phyloP scores from a whole-genome alignment of 1,140 invertebrate species.

The Episyrphus balteatus region DNA sequence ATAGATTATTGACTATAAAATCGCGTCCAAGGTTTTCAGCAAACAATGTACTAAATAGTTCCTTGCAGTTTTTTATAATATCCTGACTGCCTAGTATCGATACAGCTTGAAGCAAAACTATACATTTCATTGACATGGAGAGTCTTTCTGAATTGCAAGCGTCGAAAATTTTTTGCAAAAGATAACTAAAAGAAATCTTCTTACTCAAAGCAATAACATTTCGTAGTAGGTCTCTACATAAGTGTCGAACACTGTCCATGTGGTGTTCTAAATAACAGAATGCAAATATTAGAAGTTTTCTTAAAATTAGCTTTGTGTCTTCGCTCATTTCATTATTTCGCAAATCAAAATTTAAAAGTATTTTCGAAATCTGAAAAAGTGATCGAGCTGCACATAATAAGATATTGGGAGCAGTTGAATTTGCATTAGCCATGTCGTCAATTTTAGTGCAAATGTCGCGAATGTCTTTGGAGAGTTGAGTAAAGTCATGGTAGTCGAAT shows the following conservation, averaged over 20 bases:
- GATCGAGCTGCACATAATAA: conserved; percentile 7
- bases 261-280: conserved; percentile 40
- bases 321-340: neutral
- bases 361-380: conserved; percentile 10
- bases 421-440: conserved; percentile 9
- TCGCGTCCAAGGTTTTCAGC: conserved; percentile 15
- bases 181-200: conserved; percentile 10
- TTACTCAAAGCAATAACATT: conserved; percentile 36
- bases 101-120: conserved; percentile 16
- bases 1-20: conserved; percentile 22
- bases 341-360: conserved; percentile 7
- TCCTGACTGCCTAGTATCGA: conserved; percentile 11
- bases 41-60: conserved; percentile 19
- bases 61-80: conserved; percentile 16
- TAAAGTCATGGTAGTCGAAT: conserved; percentile 7
- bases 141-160: conserved; percentile 6
- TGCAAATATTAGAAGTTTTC: conserved; percentile 10
- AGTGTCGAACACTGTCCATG: conserved; percentile 46
- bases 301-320: conserved; percentile 15
- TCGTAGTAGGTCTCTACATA: conserved; percentile 35
- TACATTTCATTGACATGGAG: conserved; percentile 12
- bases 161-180: conserved; percentile 11
- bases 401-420: conserved; percentile 7
- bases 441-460: conserved; percentile 9
- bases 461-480: conserved; percentile 4